Base-by-base conservation (phyloP, 2,113 vertebrate species). In the Amblyornis subalaris region DNA sequence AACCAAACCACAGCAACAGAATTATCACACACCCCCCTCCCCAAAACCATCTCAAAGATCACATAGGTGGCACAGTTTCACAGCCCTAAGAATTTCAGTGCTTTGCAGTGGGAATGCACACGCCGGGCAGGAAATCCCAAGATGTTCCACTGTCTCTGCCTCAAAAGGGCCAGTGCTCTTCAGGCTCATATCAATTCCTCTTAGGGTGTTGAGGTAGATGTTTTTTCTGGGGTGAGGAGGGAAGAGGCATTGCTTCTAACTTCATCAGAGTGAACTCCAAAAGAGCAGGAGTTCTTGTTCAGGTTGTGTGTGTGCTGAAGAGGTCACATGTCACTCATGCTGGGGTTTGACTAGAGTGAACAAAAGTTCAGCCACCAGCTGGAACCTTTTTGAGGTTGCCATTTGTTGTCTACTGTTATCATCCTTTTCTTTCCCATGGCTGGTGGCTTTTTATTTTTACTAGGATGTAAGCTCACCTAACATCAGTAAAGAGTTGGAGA, bases 41-140 rank as follows among this genome's bases (percentile, higher is more conserved):
- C 65, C 88, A 91, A 91, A 88, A 42, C 71, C 44, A 35, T 69
- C 87, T 96, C 64, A 78, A 26, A 84, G 88, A 93, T 93, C 90
- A 72, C 69, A 90, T 36, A 95, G 83, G 90, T 90, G 77, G 93
- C 90, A 96, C 53, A 75, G 73, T 96, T 94, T 90, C 72, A 79
- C 64, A 90, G 90, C 90, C 64, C 26, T 17, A 47, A 90, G 79
- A 90, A 90, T 92, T 91, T 90, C 35, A 70, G 42, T 66, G 45
- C 83, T 77, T 45, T 73, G 75, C 92, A 53, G 14, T 84, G 92
- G 96, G 93, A 96, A 94, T 95, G 90, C 95, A 95, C 90, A 72
- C 0, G 0, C 55, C 86, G 88, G 25, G 50, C 48, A 95, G 93
- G 93, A 96, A 95, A 93, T 94, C 88, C 90, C 94, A 48, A 80